Conservation (phyloP, 2,888 invertebrate species). For the Polia nebulosa region DNA sequence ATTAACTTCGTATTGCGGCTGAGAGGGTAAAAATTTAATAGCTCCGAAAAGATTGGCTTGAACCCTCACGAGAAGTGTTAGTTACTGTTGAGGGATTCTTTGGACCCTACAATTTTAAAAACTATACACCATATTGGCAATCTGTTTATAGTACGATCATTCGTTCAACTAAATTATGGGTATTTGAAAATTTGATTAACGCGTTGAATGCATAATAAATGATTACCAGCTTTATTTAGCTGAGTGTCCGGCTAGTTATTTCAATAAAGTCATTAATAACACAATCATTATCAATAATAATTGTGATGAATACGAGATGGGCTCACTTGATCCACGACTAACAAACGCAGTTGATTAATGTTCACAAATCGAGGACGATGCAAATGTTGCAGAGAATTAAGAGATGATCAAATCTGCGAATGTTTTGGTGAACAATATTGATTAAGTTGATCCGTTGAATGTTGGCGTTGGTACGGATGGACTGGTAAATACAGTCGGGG, state of each 20-base stretch:
- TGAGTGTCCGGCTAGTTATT: slow-evolving; percentile 55
- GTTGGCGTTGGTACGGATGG: slow-evolving; percentile 5
- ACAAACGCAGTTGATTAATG: slow-evolving; percentile 42
- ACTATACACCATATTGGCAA: slow-evolving; percentile 54
- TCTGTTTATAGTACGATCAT: slow-evolving; percentile 54
- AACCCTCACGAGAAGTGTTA: slow-evolving; percentile 72
- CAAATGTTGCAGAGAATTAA: slow-evolving; percentile 21
- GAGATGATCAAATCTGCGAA: slow-evolving; percentile 38
- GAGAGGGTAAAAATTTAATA: slow-evolving; percentile 83
- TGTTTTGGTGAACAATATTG: slow-evolving; percentile 39
- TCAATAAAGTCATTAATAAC: slow-evolving; percentile 65
- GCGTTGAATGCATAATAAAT: slow-evolving; percentile 57
- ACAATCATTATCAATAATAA: slow-evolving; percentile 59
- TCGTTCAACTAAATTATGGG: slow-evolving; percentile 26
- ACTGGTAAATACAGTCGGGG: slow-evolving; percentile 15
- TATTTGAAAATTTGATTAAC: slow-evolving; percentile 20
- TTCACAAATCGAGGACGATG: slow-evolving; percentile 30
- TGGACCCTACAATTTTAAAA: slow-evolving; percentile 58
- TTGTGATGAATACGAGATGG: slow-evolving; percentile 62
- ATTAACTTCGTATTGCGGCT: slow-evolving; percentile 82
- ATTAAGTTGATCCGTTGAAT: slow-evolving; percentile 41
- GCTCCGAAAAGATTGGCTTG: slow-evolving; percentile 77
- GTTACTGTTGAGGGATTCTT: slow-evolving; percentile 55
- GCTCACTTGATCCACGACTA: slow-evolving; percentile 49
- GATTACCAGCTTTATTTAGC: slow-evolving; percentile 59